Evolutionary conservation across 2,797 vertebrate species (phyloP).

Genomic region (Enteromius anoplus): DNA sequence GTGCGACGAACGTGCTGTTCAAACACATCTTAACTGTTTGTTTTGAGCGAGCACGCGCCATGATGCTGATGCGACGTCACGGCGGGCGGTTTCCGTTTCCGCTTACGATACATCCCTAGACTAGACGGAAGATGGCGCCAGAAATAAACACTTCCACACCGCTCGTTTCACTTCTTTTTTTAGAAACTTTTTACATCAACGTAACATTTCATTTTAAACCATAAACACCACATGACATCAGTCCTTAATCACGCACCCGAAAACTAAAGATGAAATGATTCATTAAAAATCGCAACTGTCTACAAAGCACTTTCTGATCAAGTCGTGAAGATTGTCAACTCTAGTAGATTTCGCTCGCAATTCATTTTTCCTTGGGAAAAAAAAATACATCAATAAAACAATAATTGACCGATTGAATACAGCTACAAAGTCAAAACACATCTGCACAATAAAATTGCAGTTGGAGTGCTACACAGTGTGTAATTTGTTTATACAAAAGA

Average conservation of each 20-base stretch:
- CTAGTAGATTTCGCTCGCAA: neutral
- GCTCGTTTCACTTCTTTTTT: neutral
- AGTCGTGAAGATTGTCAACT: neutral
- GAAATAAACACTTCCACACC: neutral
- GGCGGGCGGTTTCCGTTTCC: too few species aligned
- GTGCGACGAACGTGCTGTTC: neutral
- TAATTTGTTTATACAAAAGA: conserved; percentile 36
- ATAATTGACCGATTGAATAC: conserved; percentile 4
- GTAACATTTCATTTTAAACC: neutral
- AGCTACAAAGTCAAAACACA: neutral
- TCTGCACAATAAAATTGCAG: conserved; percentile 36
- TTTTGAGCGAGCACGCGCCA: neutral
- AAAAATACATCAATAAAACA: neutral
- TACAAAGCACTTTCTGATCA: neutral
- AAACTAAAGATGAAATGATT: neutral
- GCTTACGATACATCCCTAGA: too few species aligned
- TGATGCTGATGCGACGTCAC: neutral
- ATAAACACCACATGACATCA: neutral
- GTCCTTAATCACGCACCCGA: neutral
- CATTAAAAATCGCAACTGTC: neutral
- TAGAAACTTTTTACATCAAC: neutral
- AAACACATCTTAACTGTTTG: neutral
- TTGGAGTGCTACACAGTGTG: conserved; percentile 57
- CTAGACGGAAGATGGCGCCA: neutral
- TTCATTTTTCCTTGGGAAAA: neutral